Percentiles rank a stretch among this genome's conserved stretches.
These are phyloP conservation scores for Eolophus roseicapilla DNA, from an alignment of 2,113 vertebrate genomes.

Conservation along the genomic window DNA sequence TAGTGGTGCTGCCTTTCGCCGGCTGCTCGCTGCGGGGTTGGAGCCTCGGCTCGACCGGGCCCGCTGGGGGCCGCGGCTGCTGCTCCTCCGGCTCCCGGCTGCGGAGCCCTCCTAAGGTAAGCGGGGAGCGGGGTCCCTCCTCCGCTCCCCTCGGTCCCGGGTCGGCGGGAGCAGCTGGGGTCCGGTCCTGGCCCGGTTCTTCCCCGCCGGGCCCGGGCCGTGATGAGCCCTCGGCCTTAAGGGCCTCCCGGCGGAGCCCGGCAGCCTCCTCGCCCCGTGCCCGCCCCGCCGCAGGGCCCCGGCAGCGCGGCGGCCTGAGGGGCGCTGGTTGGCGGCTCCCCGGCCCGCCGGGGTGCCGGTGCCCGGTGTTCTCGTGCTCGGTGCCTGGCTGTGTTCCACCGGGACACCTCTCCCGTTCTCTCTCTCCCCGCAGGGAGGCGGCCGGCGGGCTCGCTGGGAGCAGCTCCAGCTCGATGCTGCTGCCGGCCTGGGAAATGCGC, in stretches of 20 bases:
- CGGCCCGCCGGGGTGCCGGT: neutral
- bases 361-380: neutral
- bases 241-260: neutral
- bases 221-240: neutral
- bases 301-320: neutral
- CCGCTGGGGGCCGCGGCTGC: neutral
- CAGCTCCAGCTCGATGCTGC: neutral
- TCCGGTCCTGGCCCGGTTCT: neutral
- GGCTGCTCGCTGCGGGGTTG: neutral
- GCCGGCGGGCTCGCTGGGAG: neutral
- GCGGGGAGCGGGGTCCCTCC: too few species aligned
- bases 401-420: neutral
- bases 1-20: rapidly evolving
- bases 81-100: neutral
- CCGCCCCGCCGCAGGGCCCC: neutral
- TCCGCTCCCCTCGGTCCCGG: rapidly evolving
- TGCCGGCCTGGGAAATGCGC: constrained; percentile 71
- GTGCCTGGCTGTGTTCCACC: neutral
- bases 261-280: neutral
- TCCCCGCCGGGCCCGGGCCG: too few species aligned
- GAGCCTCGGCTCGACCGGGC: neutral
- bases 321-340: neutral
- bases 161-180: neutral
- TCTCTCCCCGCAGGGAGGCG: neutral
- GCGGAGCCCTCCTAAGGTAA: neutral